Evolutionary conservation across 2,113 vertebrate species (phyloP).

Genomic region (Chloropsis cyanopogon): DNA sequence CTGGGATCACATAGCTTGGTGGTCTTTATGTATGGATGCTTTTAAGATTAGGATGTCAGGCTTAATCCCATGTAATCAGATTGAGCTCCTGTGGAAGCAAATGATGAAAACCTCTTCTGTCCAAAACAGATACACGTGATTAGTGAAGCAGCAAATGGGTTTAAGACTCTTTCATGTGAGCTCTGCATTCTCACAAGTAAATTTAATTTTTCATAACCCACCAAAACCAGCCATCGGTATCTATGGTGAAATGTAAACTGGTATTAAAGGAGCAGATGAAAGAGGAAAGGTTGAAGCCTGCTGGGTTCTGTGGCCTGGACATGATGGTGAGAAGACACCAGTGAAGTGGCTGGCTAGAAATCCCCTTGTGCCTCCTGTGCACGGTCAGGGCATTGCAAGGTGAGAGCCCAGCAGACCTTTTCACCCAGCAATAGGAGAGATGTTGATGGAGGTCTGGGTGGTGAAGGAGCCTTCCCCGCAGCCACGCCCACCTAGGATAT

Average conservation of each 20-base stretch:
- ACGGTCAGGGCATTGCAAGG: background rate
- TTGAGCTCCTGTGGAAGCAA: background rate
- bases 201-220: background rate
- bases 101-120: background rate
- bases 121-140: background rate
- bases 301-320: background rate
- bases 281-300: background rate
- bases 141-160: background rate
- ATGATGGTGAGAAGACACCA: background rate
- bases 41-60: background rate
- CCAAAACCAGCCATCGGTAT: background rate
- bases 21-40: background rate
- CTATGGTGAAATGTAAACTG: background rate
- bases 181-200: background rate
- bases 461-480: accelerated
- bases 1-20: background rate
- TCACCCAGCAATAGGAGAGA: accelerated
- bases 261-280: background rate
- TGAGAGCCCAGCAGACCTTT: background rate
- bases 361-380: background rate
- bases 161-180: background rate
- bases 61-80: background rate
- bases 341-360: background rate
- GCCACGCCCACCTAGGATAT: too few relatives aligned
- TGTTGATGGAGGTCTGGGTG: accelerated